A percentile compares a stretch with the other conserved stretches of the same genome.
These are phyloP conservation scores for Mus musculus DNA, from an alignment of 2,113 vertebrate species.

Conservation along the genomic window DNA sequence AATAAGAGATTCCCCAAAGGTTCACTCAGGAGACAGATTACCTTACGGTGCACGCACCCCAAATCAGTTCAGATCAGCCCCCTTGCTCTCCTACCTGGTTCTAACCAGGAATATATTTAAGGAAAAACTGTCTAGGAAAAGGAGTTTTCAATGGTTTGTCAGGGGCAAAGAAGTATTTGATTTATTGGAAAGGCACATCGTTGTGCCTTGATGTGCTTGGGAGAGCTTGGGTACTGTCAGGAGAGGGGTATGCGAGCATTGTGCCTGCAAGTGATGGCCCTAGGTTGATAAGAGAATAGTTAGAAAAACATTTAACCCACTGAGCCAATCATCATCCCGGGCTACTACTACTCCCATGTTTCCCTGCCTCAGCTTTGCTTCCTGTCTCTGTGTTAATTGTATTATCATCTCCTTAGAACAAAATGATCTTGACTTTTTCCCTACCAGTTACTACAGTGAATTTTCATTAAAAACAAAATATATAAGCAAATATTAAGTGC, in stretches of 20 bases:
- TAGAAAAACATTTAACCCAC: neutral
- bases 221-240: neutral
- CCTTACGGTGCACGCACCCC: neutral
- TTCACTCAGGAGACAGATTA: too few relatives aligned
- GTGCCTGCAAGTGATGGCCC: neutral
- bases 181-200: neutral
- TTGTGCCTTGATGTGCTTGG: too few relatives aligned
- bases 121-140: neutral
- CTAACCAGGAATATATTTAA: neutral
- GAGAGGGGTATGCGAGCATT: neutral
- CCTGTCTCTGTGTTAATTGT: constrained; percentile 2
- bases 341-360: neutral
- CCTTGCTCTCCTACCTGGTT: neutral
- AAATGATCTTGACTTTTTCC: neutral
- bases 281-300: neutral
- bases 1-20: too few relatives aligned
- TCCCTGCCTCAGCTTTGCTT: neutral
- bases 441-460: neutral
- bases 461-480: constrained; percentile 43
- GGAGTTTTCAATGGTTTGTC: neutral
- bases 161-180: neutral
- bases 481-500: constrained; percentile 13
- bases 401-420: constrained; percentile 20
- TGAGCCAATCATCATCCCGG: rapidly evolving
- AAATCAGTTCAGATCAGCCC: too few relatives aligned